A percentile compares a stretch with the other conserved stretches of the same genome.
Conservation (phyloP, 2,797 vertebrate genomes). For the Salmo trutta region DNA sequence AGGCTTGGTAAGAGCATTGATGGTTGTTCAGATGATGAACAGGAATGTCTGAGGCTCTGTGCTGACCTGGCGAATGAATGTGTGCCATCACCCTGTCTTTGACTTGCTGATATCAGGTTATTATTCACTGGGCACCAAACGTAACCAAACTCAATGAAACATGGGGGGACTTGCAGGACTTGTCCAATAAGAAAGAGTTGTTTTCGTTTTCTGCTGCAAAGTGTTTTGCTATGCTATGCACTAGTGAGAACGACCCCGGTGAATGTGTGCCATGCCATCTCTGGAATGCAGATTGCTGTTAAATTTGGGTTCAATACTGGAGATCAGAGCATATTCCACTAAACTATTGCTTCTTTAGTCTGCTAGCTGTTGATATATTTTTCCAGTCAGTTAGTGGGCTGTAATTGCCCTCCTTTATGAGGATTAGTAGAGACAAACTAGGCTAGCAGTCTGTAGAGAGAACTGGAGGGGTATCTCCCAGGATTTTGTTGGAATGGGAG, state of each 20-base stretch:
- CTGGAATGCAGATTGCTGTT: not conserved
- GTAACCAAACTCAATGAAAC: no score
- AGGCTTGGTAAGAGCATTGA: not conserved
- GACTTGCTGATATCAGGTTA: no score
- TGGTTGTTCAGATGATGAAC: not conserved
- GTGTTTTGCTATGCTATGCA: not conserved
- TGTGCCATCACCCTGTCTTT: no score
- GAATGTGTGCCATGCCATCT: constrained; percentile 1
- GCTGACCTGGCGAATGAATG: no score
- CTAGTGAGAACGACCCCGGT: not conserved
- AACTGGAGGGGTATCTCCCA: constrained; percentile 49
- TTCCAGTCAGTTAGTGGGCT: not conserved
- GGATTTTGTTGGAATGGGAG: constrained; percentile 57
- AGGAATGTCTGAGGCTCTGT: not conserved
- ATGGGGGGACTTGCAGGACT: no score
- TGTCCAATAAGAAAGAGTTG: no score
- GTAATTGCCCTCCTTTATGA: constrained; percentile 25
- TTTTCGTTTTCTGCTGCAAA: not conserved
- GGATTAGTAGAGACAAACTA: constrained; percentile 36
- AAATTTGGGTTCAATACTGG: constrained; percentile 21
- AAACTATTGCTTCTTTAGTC: constrained; percentile 9
- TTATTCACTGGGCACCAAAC: no score
- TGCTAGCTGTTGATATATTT: constrained; percentile 1
- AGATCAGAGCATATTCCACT: not conserved
- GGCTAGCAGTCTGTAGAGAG: constrained; percentile 28